Conservation (phyloP, 2,113 vertebrate genomes). For the Oncorhynchus keta region DNA sequence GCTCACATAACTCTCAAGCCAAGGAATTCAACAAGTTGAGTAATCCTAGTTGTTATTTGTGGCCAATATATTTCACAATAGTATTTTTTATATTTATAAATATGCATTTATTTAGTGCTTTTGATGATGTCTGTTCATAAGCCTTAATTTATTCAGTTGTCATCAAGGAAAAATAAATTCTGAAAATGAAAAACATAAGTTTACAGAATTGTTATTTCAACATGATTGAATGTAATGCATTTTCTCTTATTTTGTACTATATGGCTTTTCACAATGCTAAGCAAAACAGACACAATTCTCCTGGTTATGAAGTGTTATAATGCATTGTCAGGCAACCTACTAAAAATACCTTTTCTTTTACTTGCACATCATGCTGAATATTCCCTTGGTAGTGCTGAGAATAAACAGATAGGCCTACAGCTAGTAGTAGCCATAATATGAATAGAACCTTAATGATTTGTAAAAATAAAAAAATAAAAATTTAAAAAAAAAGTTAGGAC, state of each 20-base stretch:
- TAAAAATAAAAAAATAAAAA: too few relatives aligned
- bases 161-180: conserved; percentile 78
- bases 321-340: too few relatives aligned
- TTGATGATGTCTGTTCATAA: conserved; percentile 77
- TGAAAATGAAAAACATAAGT: conserved; percentile 51
- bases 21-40: conserved; percentile 41
- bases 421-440: too few relatives aligned
- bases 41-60: conserved; percentile 60
- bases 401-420: not conserved
- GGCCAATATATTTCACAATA: conserved; percentile 71
- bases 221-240: not conserved
- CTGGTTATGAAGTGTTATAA: too few relatives aligned
- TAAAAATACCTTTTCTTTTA: not conserved
- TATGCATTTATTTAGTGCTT: conserved; percentile 83
- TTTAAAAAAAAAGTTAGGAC: too few relatives aligned
- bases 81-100: conserved; percentile 75
- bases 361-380: not conserved
- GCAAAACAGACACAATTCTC: too few relatives aligned
- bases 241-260: too few relatives aligned
- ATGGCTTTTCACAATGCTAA: too few relatives aligned
- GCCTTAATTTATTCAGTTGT: conserved; percentile 82
- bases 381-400: not conserved
- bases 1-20: conserved; percentile 36
- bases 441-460: too few relatives aligned
- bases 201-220: not conserved